Evolutionary conservation across 2,888 invertebrate genomes (phyloP).

Genomic region (Spisula subtruncata): DNA sequence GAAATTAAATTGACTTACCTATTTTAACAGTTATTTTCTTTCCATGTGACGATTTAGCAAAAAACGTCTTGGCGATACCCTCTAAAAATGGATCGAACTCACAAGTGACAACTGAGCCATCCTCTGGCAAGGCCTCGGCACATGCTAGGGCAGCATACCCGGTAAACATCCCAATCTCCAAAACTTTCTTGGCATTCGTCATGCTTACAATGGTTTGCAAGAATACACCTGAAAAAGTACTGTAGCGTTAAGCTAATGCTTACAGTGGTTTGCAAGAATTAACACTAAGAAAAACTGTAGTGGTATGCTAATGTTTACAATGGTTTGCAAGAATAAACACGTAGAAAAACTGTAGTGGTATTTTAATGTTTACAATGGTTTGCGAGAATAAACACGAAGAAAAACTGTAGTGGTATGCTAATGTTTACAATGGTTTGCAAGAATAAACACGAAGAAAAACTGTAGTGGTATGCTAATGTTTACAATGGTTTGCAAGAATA

Average conservation of each 20-base stretch:
- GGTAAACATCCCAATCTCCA: slow-evolving; percentile 81
- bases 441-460: slow-evolving; percentile 72
- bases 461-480: not conserved
- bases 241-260: not conserved
- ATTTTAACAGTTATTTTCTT: slow-evolving; percentile 74
- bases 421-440: slow-evolving; percentile 78
- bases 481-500: no score
- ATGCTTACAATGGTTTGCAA: slow-evolving; percentile 78
- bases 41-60: slow-evolving; percentile 74
- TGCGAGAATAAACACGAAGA: no score
- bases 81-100: slow-evolving; percentile 77
- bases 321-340: slow-evolving; percentile 78
- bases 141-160: slow-evolving; percentile 80
- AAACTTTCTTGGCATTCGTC: slow-evolving; percentile 74
- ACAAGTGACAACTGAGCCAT: slow-evolving; percentile 76
- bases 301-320: slow-evolving; percentile 70
- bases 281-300: no score
- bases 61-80: slow-evolving; percentile 64
- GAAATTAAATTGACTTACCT: slow-evolving; percentile 59
- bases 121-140: slow-evolving; percentile 80
- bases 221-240: slow-evolving; percentile 74
- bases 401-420: not conserved
- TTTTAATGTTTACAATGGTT: no score
- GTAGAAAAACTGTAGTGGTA: slow-evolving; percentile 6
- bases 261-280: no score